Evolutionary conservation across 2,888 invertebrate species (phyloP).

Genomic region (Cheilosia vulpina): DNA sequence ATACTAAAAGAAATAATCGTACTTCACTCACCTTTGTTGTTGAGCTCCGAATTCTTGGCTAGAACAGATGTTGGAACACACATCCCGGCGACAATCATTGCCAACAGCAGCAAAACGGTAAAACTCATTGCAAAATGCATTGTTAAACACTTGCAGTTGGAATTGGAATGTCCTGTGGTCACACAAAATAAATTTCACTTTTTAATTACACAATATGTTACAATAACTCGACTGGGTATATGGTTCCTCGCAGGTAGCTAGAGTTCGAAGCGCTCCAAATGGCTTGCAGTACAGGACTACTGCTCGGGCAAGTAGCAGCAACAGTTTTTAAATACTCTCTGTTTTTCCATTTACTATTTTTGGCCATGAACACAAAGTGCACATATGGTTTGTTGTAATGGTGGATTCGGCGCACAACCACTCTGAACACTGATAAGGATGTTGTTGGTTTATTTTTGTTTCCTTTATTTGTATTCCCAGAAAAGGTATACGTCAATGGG

Average conservation of each 20-base stretch:
- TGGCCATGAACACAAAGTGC: constrained; percentile 69
- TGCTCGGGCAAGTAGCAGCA: constrained; percentile 68
- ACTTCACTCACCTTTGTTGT: constrained; percentile 76
- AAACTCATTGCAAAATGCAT: constrained; percentile 61
- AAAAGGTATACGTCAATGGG: constrained; percentile 32
- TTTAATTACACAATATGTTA: constrained; percentile 50
- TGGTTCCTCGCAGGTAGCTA: constrained; percentile 2
- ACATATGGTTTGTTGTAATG: constrained; percentile 66
- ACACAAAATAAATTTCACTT: constrained; percentile 44
- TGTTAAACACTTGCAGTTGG: neutral
- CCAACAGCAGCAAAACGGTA: constrained; percentile 74
- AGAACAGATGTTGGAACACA: constrained; percentile 83
- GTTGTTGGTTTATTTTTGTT: constrained; percentile 25
- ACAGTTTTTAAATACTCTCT: constrained; percentile 70
- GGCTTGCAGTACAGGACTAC: constrained; percentile 63
- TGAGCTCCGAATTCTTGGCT: constrained; percentile 82
- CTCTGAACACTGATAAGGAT: constrained; percentile 54
- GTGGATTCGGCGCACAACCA: constrained; percentile 70
- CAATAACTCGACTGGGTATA: neutral
- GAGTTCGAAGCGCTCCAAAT: constrained; percentile 47
- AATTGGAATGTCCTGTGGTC: neutral
- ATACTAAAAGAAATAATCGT: constrained; percentile 15
- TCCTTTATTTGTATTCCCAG: constrained; percentile 23
- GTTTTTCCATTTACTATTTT: constrained; percentile 60
- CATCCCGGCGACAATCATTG: constrained; percentile 78